Percentiles rank a stretch among this genome's conserved stretches.
phyloP scores from a whole-genome alignment of 2,113 vertebrate genomes.

The Ammodytes marinus region DNA sequence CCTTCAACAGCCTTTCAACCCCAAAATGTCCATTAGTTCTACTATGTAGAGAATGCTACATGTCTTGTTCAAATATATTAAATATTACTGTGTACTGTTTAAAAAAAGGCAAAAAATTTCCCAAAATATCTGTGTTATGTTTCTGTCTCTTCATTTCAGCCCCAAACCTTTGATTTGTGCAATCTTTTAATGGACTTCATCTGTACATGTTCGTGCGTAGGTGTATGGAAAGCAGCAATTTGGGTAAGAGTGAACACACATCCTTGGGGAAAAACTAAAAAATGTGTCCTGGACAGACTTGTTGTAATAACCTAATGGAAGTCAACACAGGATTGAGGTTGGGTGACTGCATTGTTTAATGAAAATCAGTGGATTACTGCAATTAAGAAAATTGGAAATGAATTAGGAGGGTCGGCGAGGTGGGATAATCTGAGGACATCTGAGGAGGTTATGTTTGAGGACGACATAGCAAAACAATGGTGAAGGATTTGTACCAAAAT shows the following conservation, averaged over 20 bases:
- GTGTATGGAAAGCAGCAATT: slow-evolving; percentile 17
- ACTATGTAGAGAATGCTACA: no score
- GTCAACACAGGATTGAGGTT: slow-evolving; percentile 39
- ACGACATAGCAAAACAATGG: slow-evolving; percentile 3
- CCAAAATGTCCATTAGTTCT: no score
- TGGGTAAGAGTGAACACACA: slow-evolving; percentile 14
- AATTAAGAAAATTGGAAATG: slow-evolving; percentile 54
- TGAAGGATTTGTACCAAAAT: neutral
- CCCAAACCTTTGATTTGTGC: slow-evolving; percentile 4
- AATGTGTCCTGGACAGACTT: slow-evolving; percentile 7
- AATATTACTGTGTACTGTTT: no score
- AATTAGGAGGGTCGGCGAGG: slow-evolving; percentile 25
- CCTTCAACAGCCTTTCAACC: no score
- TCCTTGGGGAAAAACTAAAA: neutral
- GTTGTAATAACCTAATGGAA: slow-evolving; percentile 60
- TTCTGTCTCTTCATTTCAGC: neutral
- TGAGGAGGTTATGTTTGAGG: neutral
- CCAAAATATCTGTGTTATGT: neutral
- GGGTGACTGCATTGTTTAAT: slow-evolving; percentile 21
- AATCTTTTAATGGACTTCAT: slow-evolving; percentile 63
- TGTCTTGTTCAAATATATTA: no score
- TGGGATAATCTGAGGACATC: slow-evolving; percentile 33
- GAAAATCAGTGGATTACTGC: slow-evolving; percentile 59
- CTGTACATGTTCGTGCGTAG: slow-evolving; percentile 2
- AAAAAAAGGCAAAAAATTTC: no score